Evolutionary conservation across 2,797 vertebrate species (phyloP).

Genomic region (Lagorchestes hirsutus): DNA sequence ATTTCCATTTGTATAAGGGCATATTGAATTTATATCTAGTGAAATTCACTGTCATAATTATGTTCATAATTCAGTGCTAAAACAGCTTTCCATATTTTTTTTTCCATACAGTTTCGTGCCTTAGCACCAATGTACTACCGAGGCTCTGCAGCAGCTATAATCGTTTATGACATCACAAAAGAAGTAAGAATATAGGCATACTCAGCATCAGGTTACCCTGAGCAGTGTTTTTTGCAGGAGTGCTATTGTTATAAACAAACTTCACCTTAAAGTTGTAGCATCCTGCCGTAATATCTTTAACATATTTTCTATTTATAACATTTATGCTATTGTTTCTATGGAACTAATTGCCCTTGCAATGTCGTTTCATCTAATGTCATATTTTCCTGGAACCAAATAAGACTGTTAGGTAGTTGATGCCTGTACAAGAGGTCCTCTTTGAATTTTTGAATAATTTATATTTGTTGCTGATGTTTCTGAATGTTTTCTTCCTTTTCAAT

Average conservation of each 20-base stretch:
- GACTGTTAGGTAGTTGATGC: background rate
- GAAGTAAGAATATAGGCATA: constrained; percentile 88
- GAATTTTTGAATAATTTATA: background rate
- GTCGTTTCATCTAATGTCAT: background rate
- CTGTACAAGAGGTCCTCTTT: background rate
- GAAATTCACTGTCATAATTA: background rate
- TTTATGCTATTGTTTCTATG: background rate
- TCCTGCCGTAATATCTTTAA: background rate
- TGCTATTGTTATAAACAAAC: background rate
- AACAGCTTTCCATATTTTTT: constrained; percentile 27
- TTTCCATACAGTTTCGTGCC: constrained; percentile 93
- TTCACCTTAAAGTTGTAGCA: background rate
- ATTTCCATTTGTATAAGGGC: constrained; percentile 51
- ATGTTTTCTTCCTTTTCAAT: constrained; percentile 43
- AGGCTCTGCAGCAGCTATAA: constrained; percentile 97
- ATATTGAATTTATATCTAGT: constrained; percentile 42
- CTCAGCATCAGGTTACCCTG: background rate
- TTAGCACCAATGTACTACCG: constrained; percentile 99
- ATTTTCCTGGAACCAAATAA: background rate
- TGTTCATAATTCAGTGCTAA: background rate
- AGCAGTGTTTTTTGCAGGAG: background rate
- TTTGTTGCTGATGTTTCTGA: constrained; percentile 9
- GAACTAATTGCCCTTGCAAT: background rate
- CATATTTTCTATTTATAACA: background rate
- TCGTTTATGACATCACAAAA: constrained; percentile 99